These are phyloP conservation scores for Osedax frankpressi DNA, from an alignment of 2,888 invertebrate species.

Conservation along the genomic window DNA sequence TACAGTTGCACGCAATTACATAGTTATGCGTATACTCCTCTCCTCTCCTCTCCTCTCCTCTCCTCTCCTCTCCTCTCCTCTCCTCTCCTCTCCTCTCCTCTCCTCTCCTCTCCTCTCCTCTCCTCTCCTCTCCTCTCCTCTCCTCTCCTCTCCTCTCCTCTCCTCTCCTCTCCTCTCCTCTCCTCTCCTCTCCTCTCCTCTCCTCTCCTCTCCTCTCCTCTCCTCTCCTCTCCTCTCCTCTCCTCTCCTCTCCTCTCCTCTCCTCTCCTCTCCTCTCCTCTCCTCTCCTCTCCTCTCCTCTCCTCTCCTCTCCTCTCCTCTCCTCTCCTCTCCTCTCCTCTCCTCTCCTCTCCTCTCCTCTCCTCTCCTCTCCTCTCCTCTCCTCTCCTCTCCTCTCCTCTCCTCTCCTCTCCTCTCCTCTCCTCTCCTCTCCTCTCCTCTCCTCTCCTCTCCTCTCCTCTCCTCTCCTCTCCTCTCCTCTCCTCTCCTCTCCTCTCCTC, in stretches of 20 bases:
- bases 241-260: slow-evolving; percentile 16
- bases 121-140: slow-evolving; percentile 16
- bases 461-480: no score
- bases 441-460: no score
- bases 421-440: no score
- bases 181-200: slow-evolving; percentile 16
- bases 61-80: slow-evolving; percentile 14
- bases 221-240: slow-evolving; percentile 16
- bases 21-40: no score
- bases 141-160: slow-evolving; percentile 11
- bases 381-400: slow-evolving; percentile 7
- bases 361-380: slow-evolving; percentile 6
- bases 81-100: slow-evolving; percentile 15
- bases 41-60: slow-evolving; percentile 9
- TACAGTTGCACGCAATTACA: no score
- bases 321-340: slow-evolving; percentile 7
- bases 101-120: slow-evolving; percentile 16
- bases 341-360: slow-evolving; percentile 10
- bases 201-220: slow-evolving; percentile 16
- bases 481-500: no score
- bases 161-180: slow-evolving; percentile 14
- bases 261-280: slow-evolving; percentile 16
- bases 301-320: slow-evolving; percentile 14
- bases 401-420: no score
- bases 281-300: slow-evolving; percentile 16